phyloP scores from a whole-genome alignment of 2,797 vertebrate genomes.

The Sebastes nivosus region DNA sequence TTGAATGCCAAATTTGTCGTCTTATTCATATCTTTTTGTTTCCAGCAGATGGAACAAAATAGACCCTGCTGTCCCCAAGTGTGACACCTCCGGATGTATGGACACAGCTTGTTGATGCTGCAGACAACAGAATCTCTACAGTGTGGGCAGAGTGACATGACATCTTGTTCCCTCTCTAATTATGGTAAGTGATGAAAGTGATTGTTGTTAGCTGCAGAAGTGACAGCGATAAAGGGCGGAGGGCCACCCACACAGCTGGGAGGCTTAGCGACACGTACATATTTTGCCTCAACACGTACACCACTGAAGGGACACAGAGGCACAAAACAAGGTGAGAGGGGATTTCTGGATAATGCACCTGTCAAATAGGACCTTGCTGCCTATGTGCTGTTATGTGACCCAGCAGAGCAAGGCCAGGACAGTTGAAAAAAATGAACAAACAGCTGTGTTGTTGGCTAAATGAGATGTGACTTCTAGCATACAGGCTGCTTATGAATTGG shows the following conservation, averaged over 20 bases:
- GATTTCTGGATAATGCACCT: conserved; percentile 49
- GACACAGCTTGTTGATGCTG: conserved; percentile 24
- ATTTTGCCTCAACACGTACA: conserved; percentile 45
- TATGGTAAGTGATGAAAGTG: conserved; percentile 53
- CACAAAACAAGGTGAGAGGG: conserved; percentile 65
- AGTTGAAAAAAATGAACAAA: conserved; percentile 41
- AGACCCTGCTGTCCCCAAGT: neutral
- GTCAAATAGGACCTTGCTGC: conserved; percentile 61
- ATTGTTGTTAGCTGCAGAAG: conserved; percentile 48
- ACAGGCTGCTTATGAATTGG: neutral
- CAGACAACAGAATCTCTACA: conserved; percentile 20
- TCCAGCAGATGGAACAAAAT: conserved; percentile 29
- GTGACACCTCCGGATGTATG: conserved; percentile 20
- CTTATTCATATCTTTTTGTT: conserved; percentile 5
- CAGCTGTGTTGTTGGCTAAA: conserved; percentile 38
- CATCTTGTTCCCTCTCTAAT: conserved; percentile 53
- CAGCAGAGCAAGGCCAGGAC: conserved; percentile 29
- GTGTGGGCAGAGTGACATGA: conserved; percentile 46
- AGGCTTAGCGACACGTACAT: conserved; percentile 42
- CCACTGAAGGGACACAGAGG: conserved; percentile 40
- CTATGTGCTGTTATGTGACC: conserved; percentile 39
- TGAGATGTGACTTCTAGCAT: conserved; percentile 16
- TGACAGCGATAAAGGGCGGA: conserved; percentile 49
- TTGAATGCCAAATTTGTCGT: conserved; percentile 20
- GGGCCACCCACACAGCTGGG: conserved; percentile 51